phyloP scores from a whole-genome alignment of 2,113 vertebrate species.

The Ascaphus truei region DNA sequence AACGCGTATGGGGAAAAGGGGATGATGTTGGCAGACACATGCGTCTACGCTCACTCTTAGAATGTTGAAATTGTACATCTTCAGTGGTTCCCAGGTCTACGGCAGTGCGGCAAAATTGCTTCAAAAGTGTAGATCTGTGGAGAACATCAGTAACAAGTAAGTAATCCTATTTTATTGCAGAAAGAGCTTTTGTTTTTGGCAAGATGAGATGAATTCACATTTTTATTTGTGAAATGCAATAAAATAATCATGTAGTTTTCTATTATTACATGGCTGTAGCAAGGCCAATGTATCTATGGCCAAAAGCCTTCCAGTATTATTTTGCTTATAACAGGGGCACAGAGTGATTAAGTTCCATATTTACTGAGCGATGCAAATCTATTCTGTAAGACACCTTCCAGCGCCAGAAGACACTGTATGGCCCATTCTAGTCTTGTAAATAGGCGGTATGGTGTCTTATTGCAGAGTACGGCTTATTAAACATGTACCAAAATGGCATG shows the following conservation, averaged over 20 bases:
- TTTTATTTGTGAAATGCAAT: background rate
- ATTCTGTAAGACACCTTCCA: too few species aligned
- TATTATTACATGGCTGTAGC: background rate
- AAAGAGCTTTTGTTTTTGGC: background rate
- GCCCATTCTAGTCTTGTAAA: too few species aligned
- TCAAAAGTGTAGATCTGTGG: conserved; percentile 28
- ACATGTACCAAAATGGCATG: too few species aligned
- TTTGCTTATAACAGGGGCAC: too few species aligned
- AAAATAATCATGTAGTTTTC: background rate
- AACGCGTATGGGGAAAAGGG: conserved; percentile 30
- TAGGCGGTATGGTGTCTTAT: too few species aligned
- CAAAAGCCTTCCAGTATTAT: too few species aligned
- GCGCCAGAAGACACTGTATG: too few species aligned
- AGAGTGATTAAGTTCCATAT: too few species aligned
- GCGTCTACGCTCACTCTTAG: conserved; percentile 14
- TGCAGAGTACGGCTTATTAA: too few species aligned
- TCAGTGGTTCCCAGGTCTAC: conserved; percentile 23
- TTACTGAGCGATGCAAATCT: too few species aligned
- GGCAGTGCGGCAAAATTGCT: conserved; percentile 16
- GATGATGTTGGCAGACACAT: conserved; percentile 24
- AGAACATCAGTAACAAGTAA: conserved; percentile 37
- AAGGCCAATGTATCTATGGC: too few species aligned
- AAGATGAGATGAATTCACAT: background rate
- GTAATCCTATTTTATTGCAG: conserved; percentile 18
- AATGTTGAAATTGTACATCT: conserved; percentile 15